Base-by-base conservation (phyloP, 2,888 invertebrate genomes). In the Thymelicus lineola region DNA sequence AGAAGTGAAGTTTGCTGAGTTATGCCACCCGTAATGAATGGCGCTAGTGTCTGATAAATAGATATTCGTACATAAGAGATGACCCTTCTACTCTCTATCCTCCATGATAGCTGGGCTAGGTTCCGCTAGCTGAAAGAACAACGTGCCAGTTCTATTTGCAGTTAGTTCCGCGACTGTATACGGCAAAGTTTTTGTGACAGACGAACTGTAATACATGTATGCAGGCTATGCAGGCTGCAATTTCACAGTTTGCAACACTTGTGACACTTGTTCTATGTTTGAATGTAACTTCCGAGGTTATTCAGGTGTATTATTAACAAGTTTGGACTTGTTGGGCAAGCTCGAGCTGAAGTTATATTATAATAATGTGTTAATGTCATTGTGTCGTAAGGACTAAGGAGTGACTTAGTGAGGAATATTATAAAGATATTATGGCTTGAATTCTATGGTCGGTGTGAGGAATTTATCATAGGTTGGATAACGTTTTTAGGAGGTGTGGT, bases 251-350 rank as follows among this genome's bases (percentile, higher is more conserved):
- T 71, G 72, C 73, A 69, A 77, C 73, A 72, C 69, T 76, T 72
- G 76, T 77, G 79, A 79, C 80, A 76, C 75, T 79, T 77, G 80
- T 78, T 77, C 72, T 74, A 65, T 73, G 75, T 78, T 77, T 77
- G 75, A 77, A 77, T 76, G 75, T 74, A 77, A 75, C 77, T 79
- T 75, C 69, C 63, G 67, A 71, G 75, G 77, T 77, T 77, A 75
- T 76, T 73, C 74, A 74, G 72, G 74, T 76, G 76, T 75, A 75
- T 75, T 77, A 66, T 59, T 66, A 66, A 66, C 66, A 53, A 66
- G 66, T 66, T 66, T 48, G 15, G 66, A 59, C 66, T 17, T 38
- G 59, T 60, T 66, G 7, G 14, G 14, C 53, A 14, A 53, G 46
- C 65, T 35, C 36, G 58, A 48, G 7, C 48, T 6, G 4, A 61